Base-by-base conservation (phyloP, 1,140 invertebrate species). In the Tetramorium parvispinum region DNA sequence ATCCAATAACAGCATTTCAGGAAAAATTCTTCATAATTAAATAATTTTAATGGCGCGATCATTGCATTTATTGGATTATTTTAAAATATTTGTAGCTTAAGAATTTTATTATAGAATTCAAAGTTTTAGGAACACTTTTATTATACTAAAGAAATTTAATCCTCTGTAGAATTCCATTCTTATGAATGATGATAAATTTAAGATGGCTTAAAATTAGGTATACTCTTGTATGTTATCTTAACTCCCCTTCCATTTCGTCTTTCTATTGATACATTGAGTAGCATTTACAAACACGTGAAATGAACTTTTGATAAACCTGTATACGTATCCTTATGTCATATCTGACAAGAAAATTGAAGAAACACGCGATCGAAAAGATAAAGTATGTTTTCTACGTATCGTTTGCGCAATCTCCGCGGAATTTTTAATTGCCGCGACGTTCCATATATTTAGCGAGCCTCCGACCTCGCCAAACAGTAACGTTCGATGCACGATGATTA, bases 381-480 rank as follows among this genome's bases (percentile, higher is more conserved):
- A 83, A 53, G 1, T 5, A 24, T 11, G n/a, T 57, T 27, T 7
- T 40, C 24, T 43, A 24, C 3, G 66, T 46, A 16, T 18, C 65
- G 40, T 68, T 55, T 78, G 88, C 86, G 89, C 85, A 91, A 87
- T 43, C 90, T 89, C 81, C 37, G 59, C 24, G 40, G 79, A 86
- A 66, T 75, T 82, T 91, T 90, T 85, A 86, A 89, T 82, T 85
- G 49, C 24, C 43, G 81, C 57, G 70, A 10, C 71, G 32, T 32
- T 73, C 66, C 65, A 68, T 93, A 85, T 93, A 93, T 93, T 91
- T 92, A 92, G 63, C 66, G 53, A 37, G 16, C 49, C 65, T 55
- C 55, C 65, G 40, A 27, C n/a, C 37, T 90, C 76, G 86, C 75
- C 55, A 91, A 88, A 91, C 92, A 93, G 92, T 93, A 32, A 86